phyloP scores from a whole-genome alignment of 2,797 vertebrate genomes.

The Sebastes hopkinsi region DNA sequence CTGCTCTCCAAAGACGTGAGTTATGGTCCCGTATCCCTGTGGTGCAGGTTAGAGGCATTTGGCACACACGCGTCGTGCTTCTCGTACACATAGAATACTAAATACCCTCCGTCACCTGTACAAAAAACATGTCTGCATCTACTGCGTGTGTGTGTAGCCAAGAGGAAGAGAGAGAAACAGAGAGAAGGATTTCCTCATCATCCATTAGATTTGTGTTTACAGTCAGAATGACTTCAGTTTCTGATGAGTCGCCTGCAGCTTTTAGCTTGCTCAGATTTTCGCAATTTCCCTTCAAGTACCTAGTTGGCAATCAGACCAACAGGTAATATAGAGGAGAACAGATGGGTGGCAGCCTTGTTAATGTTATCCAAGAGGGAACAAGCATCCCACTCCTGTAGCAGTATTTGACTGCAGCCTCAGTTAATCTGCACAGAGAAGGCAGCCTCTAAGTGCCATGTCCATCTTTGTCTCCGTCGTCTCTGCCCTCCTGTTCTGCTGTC shows the following conservation, averaged over 20 bases:
- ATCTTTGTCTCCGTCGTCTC: conserved; percentile 51
- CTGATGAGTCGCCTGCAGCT: conserved; percentile 37
- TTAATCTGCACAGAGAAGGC: conserved; percentile 50
- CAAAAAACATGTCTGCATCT: conserved; percentile 36
- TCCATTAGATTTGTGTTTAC: conserved; percentile 32
- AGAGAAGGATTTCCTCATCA: conserved; percentile 9
- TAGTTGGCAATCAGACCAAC: conserved; percentile 59
- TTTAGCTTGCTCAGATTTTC: conserved; percentile 38
- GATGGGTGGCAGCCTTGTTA: conserved; percentile 54
- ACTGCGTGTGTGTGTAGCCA: conserved; percentile 16
- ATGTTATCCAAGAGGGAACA: conserved; percentile 46
- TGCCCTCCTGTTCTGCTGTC: conserved; percentile 14
- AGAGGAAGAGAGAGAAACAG: conserved; percentile 17
- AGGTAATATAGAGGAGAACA: conserved; percentile 49
- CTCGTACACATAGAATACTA: conserved; percentile 58
- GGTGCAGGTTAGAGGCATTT: conserved; percentile 64
- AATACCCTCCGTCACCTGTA: conserved; percentile 47
- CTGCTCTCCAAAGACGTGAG: conserved; percentile 64
- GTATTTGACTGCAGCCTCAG: conserved; percentile 33
- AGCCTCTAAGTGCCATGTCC: conserved; percentile 40
- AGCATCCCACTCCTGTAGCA: conserved; percentile 35
- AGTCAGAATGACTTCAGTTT: conserved; percentile 25
- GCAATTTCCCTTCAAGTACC: conserved; percentile 46
- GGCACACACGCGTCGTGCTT: conserved; percentile 36
- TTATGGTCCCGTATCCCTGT: conserved; percentile 66